Evolutionary conservation across 2,888 invertebrate species (phyloP), one percentile per base, ranked within the genome.

Genomic region (Pandemis corylana): DNA sequence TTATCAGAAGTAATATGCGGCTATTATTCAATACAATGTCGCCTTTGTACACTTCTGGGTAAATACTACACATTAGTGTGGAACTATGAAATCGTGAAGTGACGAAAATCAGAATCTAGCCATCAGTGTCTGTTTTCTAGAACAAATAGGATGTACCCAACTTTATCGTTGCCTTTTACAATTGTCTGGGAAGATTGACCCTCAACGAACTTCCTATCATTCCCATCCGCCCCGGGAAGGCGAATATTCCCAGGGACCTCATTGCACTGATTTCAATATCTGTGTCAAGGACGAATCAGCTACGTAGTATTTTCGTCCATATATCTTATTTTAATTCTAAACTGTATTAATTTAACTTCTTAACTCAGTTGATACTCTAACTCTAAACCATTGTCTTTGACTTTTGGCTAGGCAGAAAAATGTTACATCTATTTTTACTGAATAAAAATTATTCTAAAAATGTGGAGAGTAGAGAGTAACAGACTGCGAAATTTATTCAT

Each of bases 241-340:
- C 67, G 66, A 56, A 53, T 41, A n/a, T 63, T 41, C 70, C 63
- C 61, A 12, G 63, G 63, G 41, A 70, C 41, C 66, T 12, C 15
- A 59, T 53, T 53, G 70, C 70, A 66, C 28, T 41, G 67, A 71
- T 75, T 56, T 44, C 62, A 53, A 67, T 71, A 70, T 75, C 36
- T 56, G 62, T 75, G 67, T 71, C 75, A 75, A 71, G 75, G 75
- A 62, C 67, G 71, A 67, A 13, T 20, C 63, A 44, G 64, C 56
- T 59, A 46, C 36, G 1, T 20, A 20, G 0, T 20, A 20, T 20
- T 20, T 20, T 20, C 1, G 20, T 20, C 20, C 20, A 20, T 20
- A 20, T 20, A 0, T 20, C 20, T 20, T 20, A 20, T 20, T 20
- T 20, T 20, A 20, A 0, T 20, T 20, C 20, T 20, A 20, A 20